Percentiles rank a stretch among this genome's conserved stretches.
Conservation (phyloP, 92 coral and sea anemone species). For the Bergia puertoricense region DNA sequence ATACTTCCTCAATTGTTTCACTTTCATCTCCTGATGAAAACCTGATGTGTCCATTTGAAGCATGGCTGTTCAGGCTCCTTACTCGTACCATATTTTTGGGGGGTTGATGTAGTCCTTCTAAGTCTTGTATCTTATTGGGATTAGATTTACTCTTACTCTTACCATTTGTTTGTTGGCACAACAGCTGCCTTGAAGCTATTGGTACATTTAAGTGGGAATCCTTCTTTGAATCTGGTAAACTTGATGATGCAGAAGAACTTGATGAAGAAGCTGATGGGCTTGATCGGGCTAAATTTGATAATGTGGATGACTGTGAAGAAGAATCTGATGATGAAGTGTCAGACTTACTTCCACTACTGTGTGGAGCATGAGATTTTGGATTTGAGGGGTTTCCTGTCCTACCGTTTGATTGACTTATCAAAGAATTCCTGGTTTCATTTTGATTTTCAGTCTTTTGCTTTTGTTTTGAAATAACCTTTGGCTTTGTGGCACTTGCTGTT, state of each 20-base stretch:
- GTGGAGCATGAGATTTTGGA: background rate
- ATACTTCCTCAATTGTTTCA: background rate
- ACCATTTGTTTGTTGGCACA: too few relatives aligned
- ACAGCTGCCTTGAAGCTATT: background rate
- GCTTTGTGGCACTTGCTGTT: background rate
- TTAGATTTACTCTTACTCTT: background rate
- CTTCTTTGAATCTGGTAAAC: background rate
- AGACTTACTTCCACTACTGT: background rate
- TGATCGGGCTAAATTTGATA: too few relatives aligned
- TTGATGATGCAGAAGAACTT: background rate
- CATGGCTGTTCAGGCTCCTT: background rate
- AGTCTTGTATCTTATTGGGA: background rate
- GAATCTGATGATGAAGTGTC: background rate
- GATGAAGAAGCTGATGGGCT: too few relatives aligned
- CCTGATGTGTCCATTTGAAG: constrained; percentile 64
- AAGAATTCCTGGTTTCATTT: background rate
- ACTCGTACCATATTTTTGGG: background rate
- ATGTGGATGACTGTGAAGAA: background rate
- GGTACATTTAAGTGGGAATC: background rate
- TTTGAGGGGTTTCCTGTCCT: background rate
- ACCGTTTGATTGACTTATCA: background rate
- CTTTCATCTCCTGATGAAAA: constrained; percentile 70
- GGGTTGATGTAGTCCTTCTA: background rate
- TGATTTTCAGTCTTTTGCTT: background rate
- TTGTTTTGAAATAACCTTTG: background rate